Evolutionary conservation across 2,113 vertebrate genomes (phyloP).

Genomic region (Oxyruncus cristatus): DNA sequence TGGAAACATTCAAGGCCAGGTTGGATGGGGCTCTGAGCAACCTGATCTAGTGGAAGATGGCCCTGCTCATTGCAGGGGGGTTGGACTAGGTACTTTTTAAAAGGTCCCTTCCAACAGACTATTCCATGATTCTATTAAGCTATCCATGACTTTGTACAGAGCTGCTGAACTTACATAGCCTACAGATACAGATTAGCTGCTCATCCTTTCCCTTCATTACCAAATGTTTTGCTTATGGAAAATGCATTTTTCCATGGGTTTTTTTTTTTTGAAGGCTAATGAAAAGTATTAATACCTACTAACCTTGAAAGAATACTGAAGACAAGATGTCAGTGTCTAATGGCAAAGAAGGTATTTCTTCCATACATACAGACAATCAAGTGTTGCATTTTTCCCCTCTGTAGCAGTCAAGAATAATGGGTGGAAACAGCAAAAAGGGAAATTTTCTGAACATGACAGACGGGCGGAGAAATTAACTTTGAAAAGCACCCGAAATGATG

Average conservation of each 20-base stretch:
- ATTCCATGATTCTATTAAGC: neutral
- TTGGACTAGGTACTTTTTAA: neutral
- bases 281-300: neutral
- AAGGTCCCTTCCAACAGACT: neutral
- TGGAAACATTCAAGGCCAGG: neutral
- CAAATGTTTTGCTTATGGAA: neutral
- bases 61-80: neutral
- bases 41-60: neutral
- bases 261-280: neutral
- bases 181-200: neutral
- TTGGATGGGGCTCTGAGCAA: neutral
- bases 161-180: neutral
- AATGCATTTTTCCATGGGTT: neutral
- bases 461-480: neutral
- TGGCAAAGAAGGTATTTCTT: neutral
- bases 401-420: neutral
- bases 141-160: neutral
- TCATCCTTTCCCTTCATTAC: neutral
- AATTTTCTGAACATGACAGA: neutral
- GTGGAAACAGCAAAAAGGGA: neutral
- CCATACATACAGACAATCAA: neutral
- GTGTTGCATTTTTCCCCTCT: neutral
- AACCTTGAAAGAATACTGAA: neutral
- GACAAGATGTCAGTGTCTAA: neutral
- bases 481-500: neutral